Conservation (phyloP, 2,797 vertebrate genomes). For the Poliocrania exsul region DNA sequence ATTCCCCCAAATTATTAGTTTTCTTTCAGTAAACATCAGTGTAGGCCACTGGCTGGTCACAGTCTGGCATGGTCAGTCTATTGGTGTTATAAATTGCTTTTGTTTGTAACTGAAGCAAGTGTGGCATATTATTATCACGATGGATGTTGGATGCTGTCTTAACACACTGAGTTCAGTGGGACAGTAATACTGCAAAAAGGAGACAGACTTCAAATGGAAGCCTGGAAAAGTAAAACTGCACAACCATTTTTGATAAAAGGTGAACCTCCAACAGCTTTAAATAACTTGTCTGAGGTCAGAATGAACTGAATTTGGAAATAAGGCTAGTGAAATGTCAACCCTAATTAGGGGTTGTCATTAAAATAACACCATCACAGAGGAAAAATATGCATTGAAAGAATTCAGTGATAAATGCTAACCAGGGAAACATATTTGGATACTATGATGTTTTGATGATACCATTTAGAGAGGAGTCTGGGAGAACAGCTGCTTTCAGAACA, state of each 20-base stretch:
- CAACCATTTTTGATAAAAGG: neutral
- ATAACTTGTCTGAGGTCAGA: constrained; percentile 5
- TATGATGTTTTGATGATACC: neutral
- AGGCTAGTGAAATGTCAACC: neutral
- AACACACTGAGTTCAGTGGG: neutral
- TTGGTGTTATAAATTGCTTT: neutral
- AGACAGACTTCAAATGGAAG: neutral
- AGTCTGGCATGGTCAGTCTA: neutral
- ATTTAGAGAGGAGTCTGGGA: neutral
- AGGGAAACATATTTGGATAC: neutral
- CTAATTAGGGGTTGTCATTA: neutral
- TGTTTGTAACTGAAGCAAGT: neutral
- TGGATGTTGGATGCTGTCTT: neutral
- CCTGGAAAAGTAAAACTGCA: neutral
- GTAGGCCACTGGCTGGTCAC: neutral
- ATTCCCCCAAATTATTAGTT: neutral
- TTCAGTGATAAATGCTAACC: neutral
- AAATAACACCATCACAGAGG: neutral
- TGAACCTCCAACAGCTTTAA: neutral
- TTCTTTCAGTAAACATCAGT: neutral
- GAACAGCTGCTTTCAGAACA: neutral
- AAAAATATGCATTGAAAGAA: neutral
- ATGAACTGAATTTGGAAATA: constrained; percentile 2
- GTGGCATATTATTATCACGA: neutral
- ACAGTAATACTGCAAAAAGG: neutral